Evolutionary conservation across 2,888 invertebrate genomes (phyloP).

Genomic region (Candidula unifasciata): DNA sequence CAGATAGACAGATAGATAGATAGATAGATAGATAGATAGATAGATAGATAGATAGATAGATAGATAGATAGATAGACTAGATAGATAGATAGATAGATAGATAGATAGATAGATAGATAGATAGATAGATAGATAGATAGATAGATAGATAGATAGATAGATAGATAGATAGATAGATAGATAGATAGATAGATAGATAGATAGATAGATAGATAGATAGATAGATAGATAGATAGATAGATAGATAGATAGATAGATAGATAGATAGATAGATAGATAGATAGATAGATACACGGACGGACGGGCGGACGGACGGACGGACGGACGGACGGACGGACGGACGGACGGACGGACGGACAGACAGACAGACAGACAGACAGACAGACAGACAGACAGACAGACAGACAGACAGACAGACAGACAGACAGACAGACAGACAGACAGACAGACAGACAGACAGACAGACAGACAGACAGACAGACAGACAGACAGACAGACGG

Average conservation of each 20-base stretch:
- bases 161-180: neutral
- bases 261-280: neutral
- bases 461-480: neutral
- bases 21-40: neutral
- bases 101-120: neutral
- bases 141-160: neutral
- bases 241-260: neutral
- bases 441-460: slow-evolving; percentile 15
- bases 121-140: neutral
- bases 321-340: neutral
- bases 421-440: neutral
- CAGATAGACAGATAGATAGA: neutral
- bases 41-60: neutral
- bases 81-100: neutral
- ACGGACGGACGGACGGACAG: no score
- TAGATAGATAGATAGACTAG: neutral
- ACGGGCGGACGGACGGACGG: neutral
- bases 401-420: neutral
- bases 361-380: neutral
- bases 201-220: no score
- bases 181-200: neutral
- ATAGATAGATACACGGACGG: neutral
- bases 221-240: neutral
- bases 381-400: neutral
- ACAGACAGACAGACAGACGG: no score